Evolutionary conservation across 2,888 invertebrate species (phyloP).

Genomic region (Trissolcus japonicus): DNA sequence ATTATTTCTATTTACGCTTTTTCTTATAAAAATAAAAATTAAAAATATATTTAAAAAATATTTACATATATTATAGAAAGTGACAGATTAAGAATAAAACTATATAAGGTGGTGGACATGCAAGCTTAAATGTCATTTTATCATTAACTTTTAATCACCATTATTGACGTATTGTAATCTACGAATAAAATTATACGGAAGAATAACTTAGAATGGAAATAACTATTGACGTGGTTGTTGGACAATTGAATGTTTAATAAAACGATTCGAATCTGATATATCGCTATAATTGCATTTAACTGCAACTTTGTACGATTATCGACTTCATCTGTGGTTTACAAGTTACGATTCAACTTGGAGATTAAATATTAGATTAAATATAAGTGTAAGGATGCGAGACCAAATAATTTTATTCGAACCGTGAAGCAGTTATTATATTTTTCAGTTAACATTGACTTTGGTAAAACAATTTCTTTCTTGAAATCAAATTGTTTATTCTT

Average conservation of each 20-base stretch:
- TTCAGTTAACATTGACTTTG: no score
- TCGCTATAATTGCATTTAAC: no score
- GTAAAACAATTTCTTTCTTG: no score
- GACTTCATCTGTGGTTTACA: no score
- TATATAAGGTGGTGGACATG: constrained; percentile 15
- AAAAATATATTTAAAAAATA: constrained; percentile 4
- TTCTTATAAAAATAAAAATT: constrained; percentile 26
- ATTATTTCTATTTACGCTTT: constrained; percentile 37
- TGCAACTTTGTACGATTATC: no score
- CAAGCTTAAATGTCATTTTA: constrained; percentile 20
- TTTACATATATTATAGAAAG: constrained; percentile 22
- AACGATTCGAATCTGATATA: no score
- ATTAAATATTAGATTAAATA: no score
- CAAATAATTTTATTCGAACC: no score
- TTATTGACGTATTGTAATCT: constrained; percentile 19
- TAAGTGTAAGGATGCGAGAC: no score
- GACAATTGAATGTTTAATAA: constrained; percentile 13
- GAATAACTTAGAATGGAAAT: constrained; percentile 18
- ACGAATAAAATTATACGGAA: constrained; percentile 13
- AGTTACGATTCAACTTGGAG: no score
- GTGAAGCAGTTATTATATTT: no score
- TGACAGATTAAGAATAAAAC: constrained; percentile 17
- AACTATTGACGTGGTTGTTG: constrained; percentile 17
- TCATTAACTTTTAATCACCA: constrained; percentile 11
- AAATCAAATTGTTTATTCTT: no score